Evolutionary conservation across 2,888 invertebrate species (phyloP), one percentile per base, ranked within the genome.

Genomic region (Limenitis camilla): DNA sequence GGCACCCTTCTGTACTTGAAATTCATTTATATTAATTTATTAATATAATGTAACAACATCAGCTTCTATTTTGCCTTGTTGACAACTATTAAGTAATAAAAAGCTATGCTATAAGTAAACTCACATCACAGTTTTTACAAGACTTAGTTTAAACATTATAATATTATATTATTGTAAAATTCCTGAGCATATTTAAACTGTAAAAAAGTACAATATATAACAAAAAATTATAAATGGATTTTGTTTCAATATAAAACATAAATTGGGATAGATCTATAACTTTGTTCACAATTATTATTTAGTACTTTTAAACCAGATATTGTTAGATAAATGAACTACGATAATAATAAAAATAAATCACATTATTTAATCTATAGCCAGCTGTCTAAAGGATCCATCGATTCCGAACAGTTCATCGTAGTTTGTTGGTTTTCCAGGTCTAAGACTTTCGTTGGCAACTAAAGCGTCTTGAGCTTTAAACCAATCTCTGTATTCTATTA

Each of bases 401-500:
- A 96, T 90, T 5, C 96, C 96, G 65, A 96, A 95, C 0, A 96
- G 82, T 68, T 96, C 95, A 61, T 95, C 94, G 63, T 93, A 92
- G 61, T 94, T 95, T 67, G 94, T 95, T 50, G 95, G 94, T 67
- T 91, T 92, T 39, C 95, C 96, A 0, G 94, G 94, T 62, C 96
- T 90, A 46, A 93, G 90, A 0, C 91, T 82, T 73, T 96, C 96
- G 70, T 94, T 93, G 3, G 94, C 92, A 65, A 93, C 92, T 41
- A 94, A 78, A 2, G 86, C 78, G 70, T 95, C 95, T 67, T 96
- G 94, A 4, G 90, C 90, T 62, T 91, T 88, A 79, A 96, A 95
- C 95, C 95, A 96, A 4, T 92, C 92, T 0, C 90, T 89, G 72
- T 94, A 93, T 47, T 90, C 93, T 53, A 90, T 90, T 31, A 96